A percentile compares a stretch with the other conserved stretches of the same genome.
phyloP scores from a whole-genome alignment of 2,113 vertebrate genomes.

The Nothocercus julius region DNA sequence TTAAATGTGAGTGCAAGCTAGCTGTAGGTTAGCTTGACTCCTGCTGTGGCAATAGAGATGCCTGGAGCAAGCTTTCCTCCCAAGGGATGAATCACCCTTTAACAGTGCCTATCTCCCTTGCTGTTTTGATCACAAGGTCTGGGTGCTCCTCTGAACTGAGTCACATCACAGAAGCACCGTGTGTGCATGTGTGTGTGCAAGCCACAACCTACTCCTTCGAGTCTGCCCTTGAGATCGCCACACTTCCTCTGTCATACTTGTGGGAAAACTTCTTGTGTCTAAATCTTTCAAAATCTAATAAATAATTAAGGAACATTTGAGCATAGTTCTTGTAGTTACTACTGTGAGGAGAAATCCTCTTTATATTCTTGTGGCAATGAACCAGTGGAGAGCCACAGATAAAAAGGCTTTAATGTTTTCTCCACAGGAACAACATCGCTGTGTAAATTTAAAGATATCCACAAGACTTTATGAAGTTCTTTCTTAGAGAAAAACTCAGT shows the following conservation, averaged over 20 bases:
- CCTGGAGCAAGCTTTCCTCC: neutral
- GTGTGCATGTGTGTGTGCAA: accelerated
- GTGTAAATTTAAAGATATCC: neutral
- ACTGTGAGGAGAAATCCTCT: neutral
- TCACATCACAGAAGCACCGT: neutral
- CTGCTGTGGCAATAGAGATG: neutral
- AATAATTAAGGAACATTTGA: neutral
- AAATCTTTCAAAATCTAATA: neutral
- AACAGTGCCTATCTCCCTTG: neutral
- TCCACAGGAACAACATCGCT: neutral
- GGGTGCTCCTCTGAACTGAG: neutral
- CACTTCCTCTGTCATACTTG: neutral
- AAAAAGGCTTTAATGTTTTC: neutral
- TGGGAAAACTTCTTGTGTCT: neutral
- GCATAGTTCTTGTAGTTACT: neutral
- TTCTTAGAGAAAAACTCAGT: neutral
- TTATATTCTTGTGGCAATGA: neutral
- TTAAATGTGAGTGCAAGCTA: neutral
- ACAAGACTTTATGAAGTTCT: neutral
- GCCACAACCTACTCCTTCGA: neutral
- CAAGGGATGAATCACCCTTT: neutral
- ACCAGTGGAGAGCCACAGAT: neutral
- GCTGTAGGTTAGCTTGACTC: neutral
- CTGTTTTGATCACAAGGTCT: neutral
- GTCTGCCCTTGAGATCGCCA: too few species aligned